phyloP scores from a whole-genome alignment of 2,113 vertebrate genomes.

The Oncorhynchus nerka region DNA sequence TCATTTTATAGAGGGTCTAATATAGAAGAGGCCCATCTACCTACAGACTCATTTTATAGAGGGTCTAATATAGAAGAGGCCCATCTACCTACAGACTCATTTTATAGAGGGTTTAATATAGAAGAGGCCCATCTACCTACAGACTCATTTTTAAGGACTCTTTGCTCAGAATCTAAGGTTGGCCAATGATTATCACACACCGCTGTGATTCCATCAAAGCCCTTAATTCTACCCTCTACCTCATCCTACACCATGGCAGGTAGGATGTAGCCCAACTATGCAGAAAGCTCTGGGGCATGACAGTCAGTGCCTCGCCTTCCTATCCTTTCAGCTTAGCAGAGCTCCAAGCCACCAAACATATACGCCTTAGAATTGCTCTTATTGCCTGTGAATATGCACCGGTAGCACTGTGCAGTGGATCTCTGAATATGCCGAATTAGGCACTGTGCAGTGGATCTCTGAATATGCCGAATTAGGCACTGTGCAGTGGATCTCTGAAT shows the following conservation, averaged over 20 bases:
- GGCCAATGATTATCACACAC: not conserved
- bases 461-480: constrained; percentile 51
- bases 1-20: no score
- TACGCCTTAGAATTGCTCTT: not conserved
- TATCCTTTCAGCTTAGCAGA: constrained; percentile 34
- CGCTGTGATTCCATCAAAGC: not conserved
- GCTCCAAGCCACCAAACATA: constrained; percentile 15
- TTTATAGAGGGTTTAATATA: no score
- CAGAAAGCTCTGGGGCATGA: constrained; percentile 10
- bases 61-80: no score
- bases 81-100: no score
- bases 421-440: no score
- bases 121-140: not conserved
- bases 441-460: no score
- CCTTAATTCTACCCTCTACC: not conserved
- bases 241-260: not conserved
- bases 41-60: no score
- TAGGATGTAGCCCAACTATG: not conserved
- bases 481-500: no score
- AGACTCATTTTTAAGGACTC: not conserved
- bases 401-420: no score
- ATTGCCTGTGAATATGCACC: not conserved
- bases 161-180: not conserved
- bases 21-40: no score
- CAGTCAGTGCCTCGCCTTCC: constrained; percentile 7